Percentiles rank a stretch among this genome's conserved stretches.
phyloP scores from a whole-genome alignment of 2,113 vertebrate species.

The Ellobius talpinus region DNA sequence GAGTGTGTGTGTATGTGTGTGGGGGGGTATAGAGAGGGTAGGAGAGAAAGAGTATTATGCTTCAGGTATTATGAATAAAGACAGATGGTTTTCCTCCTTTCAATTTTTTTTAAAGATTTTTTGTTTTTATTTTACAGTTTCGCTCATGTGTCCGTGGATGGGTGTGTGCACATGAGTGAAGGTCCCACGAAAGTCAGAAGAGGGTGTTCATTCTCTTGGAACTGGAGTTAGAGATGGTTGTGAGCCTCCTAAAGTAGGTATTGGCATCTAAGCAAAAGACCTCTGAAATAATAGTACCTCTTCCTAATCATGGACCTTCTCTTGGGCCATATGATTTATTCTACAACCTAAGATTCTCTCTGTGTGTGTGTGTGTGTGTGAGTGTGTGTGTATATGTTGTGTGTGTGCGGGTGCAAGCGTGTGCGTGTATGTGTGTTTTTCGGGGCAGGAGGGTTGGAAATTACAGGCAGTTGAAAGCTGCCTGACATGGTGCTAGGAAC shows the following conservation, averaged over 20 bases:
- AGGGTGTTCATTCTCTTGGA: not conserved
- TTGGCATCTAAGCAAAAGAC: not conserved
- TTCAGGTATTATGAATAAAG: not conserved
- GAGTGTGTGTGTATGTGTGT: not conserved
- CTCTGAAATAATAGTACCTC: not conserved
- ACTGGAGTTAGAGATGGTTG: not conserved
- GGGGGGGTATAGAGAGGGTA: not conserved
- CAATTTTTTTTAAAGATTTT: not conserved
- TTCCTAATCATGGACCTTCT: not conserved
- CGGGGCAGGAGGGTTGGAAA: not conserved
- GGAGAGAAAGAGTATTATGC: no score
- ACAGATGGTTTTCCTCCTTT: not conserved
- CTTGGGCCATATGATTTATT: not conserved
- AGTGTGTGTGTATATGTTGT: no score
- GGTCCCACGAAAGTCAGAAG: not conserved
- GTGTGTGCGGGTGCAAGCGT: no score
- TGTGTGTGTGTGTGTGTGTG: not conserved
- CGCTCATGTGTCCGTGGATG: not conserved
- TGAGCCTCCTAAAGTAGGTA: not conserved
- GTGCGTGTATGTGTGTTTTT: no score
- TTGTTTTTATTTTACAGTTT: not conserved
- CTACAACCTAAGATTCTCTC: not conserved
- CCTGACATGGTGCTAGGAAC: not conserved
- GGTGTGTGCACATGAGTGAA: not conserved
- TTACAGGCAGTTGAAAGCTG: not conserved